Base-by-base conservation (phyloP, 2,113 vertebrate species). In the Arothron firmamentum region DNA sequence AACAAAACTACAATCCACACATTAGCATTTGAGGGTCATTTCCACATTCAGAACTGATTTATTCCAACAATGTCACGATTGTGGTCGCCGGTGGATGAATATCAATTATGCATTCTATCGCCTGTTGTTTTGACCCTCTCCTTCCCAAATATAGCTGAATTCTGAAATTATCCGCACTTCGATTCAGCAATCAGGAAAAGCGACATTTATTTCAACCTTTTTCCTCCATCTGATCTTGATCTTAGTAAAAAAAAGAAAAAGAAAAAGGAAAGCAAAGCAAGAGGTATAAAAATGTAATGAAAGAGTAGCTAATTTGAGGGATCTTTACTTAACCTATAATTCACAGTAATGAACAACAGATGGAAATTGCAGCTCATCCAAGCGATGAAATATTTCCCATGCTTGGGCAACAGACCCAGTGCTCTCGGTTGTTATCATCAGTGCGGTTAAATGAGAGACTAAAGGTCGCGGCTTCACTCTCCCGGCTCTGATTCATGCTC, bases 361-460 rank as follows among this genome's bases (percentile, higher is more conserved):
- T 67, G 20, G 57, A 73, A 74, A 65, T 77, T 56, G 71, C 78
- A 75, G 49, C 6, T 46, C n/a, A 59, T 58, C 52, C 38, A 58
- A 28, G 56, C 57, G 19, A 56, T 74, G 67, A 85, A 74, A 66
- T 72, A 82, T 70, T 69, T 51, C 41, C 41, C 48, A 45, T 17
- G 69, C 60, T 62, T 64, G 11, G 21, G 11, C 54, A 54, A 23
- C 9, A 5, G 56, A 75, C 62, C 70, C 71, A 65, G 56, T 80
- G 52, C 63, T 65, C 51, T 60, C 50, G 56, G 54, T 65, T 57
- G 65, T 75, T 75, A 74, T 56, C 74, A 75, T 78, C 67, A 79
- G 59, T 69, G 59, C 10, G 28, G 59, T 67, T 81, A 72, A 87
- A 83, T 77, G 68, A 83, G 76, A 77, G 77, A 79, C 78, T 83